Base-by-base conservation (phyloP, 2,797 vertebrate species). In the Xerus rutilus region DNA sequence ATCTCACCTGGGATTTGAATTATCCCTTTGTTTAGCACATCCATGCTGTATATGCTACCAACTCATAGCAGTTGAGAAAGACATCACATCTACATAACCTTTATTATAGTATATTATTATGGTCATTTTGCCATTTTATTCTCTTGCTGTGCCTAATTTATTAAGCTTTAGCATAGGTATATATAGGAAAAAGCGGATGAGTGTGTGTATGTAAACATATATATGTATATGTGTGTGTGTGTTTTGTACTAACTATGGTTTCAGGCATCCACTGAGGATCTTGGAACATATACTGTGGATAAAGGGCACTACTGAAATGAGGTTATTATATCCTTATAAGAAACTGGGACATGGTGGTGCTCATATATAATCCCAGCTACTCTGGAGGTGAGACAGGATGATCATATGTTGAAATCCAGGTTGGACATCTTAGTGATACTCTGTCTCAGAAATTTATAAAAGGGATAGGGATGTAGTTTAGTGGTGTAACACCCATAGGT, bases 281-380 rank as follows among this genome's bases (percentile, higher is more conserved):
- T 87, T 64, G 18, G 43, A 87, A 81, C 45, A 35, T 81, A 32
- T 12, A 72, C 20, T 72, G n/a, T 65, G 67, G 18, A 52, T 43
- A 39, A 39, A 32, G 8, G 9, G 35, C 25, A 30, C 9, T 88
- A 52, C 5, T 43, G 6, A 73, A 96, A 84, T 89, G 47, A 93
- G 20, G 30, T 67, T 39, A 67, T 81, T 76, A 91, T 86, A 89
- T 93, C 28, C 35, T 89, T 76, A 25, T 52, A 90, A 87, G 10
- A 65, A 65, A 11, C 30, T 11, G 14, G 30, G 12, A 10, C 30
- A 65, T 30, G 25, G 25, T 64, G 62, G 64, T 65, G 30, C 64
- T 30, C 11, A 4, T 30, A 6, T 65, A 12, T 65, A 65, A 65
- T 39, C 64, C 64, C 30, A 65, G 30, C 64, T 65, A 65, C 64